These are phyloP conservation scores for Anabas testudineus DNA, from an alignment of 2,797 vertebrate species.

Conservation along the genomic window DNA sequence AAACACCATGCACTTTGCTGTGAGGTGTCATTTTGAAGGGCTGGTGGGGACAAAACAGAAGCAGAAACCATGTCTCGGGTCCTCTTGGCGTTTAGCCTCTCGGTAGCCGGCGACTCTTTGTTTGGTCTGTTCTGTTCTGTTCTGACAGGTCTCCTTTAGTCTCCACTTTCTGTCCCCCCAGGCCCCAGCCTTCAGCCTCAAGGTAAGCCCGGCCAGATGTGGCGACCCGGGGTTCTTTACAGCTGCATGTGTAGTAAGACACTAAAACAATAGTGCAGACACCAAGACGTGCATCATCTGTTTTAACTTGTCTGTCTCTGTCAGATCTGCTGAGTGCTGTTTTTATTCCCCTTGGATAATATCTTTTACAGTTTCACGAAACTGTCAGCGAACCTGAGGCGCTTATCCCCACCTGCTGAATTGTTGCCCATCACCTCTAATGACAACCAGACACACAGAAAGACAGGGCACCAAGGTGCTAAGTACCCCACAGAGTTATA, in stretches of 20 bases:
- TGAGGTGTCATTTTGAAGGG: constrained; percentile 62
- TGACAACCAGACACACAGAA: constrained; percentile 78
- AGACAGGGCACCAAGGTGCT: constrained; percentile 70
- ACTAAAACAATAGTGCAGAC: constrained; percentile 65
- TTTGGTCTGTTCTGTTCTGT: constrained; percentile 73
- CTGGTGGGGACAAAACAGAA: constrained; percentile 61
- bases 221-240: constrained; percentile 71
- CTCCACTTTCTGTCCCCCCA: constrained; percentile 64
- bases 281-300: constrained; percentile 77
- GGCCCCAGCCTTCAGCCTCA: constrained; percentile 65
- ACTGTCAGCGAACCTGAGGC: constrained; percentile 74
- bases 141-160: constrained; percentile 77
- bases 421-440: constrained; percentile 76
- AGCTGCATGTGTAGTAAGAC: constrained; percentile 70
- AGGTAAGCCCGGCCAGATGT: constrained; percentile 84
- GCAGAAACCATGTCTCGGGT: constrained; percentile 48
- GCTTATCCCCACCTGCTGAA: constrained; percentile 74
- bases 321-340: constrained; percentile 80
- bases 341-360: constrained; percentile 83
- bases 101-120: constrained; percentile 63
- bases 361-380: constrained; percentile 84
- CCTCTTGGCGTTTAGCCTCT: constrained; percentile 64
- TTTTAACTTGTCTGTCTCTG: constrained; percentile 84
- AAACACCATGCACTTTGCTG: constrained; percentile 45
- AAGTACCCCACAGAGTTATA: constrained; percentile 67